These are phyloP conservation scores for Acronicta psi DNA, from an alignment of 2,888 invertebrate genomes.

Conservation along the genomic window DNA sequence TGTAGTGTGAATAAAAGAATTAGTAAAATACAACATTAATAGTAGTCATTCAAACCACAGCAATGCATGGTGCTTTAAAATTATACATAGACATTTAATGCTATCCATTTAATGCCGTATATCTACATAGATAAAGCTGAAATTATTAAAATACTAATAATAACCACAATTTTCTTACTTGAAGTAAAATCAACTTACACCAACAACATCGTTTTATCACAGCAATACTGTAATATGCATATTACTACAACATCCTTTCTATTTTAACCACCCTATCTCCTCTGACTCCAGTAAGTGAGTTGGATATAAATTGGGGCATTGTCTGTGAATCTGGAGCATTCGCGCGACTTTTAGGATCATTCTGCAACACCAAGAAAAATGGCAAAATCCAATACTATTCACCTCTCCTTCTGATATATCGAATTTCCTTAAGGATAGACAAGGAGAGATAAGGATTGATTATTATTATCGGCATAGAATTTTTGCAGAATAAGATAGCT, in stretches of 20 bases:
- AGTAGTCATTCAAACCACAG: too few relatives aligned
- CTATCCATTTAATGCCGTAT: too few relatives aligned
- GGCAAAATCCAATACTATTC: constrained; percentile 57
- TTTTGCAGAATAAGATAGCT: constrained; percentile 78
- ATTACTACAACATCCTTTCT: constrained; percentile 68
- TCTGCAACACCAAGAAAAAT: constrained; percentile 77
- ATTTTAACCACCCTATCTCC: constrained; percentile 73
- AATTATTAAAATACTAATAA: neutral
- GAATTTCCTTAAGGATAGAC: constrained; percentile 57
- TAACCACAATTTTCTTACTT: too few relatives aligned
- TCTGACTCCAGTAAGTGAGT: constrained; percentile 86
- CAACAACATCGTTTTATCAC: constrained; percentile 12
- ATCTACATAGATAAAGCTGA: too few relatives aligned
- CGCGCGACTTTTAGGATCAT: constrained; percentile 78
- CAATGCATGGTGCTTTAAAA: too few relatives aligned
- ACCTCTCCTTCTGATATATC: constrained; percentile 60
- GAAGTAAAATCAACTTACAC: constrained; percentile 9
- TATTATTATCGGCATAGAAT: constrained; percentile 74
- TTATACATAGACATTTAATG: too few relatives aligned
- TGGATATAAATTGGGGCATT: constrained; percentile 89
- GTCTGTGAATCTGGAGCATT: constrained; percentile 88
- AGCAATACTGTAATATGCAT: constrained; percentile 43
- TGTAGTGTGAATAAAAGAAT: too few relatives aligned
- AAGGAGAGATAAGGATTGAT: constrained; percentile 71
- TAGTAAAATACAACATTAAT: too few relatives aligned